These are phyloP conservation scores for Sphaeridia pumilis DNA, from an alignment of 2,888 invertebrate species.

Conservation along the genomic window DNA sequence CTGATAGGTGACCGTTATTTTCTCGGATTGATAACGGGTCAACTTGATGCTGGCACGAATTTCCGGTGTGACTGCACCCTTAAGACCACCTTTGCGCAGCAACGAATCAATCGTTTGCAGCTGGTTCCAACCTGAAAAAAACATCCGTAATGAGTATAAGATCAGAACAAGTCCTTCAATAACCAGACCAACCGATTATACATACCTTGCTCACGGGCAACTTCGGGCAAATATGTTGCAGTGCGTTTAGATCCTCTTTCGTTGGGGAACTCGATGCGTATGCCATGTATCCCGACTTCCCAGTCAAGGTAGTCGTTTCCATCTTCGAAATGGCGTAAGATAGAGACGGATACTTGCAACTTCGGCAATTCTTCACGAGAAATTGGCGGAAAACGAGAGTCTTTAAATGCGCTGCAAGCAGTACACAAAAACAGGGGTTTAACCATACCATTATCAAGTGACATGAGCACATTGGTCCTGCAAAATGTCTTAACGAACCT, in stretches of 20 bases:
- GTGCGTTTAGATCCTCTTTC: slow-evolving; percentile 88
- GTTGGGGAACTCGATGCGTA: slow-evolving; percentile 91
- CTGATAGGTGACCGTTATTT: slow-evolving; percentile 70
- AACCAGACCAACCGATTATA: not conserved
- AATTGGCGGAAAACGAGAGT: slow-evolving; percentile 92
- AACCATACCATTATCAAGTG: too few relatives aligned
- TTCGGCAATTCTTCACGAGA: slow-evolving; percentile 84
- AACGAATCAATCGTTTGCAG: slow-evolving; percentile 96
- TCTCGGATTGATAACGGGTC: slow-evolving; percentile 93
- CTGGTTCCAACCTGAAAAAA: slow-evolving; percentile 85
- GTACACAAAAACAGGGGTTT: too few relatives aligned
- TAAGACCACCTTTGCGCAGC: slow-evolving; percentile 92
- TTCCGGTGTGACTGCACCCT: slow-evolving; percentile 77
- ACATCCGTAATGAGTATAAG: not conserved
- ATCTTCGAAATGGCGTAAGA: slow-evolving; percentile 92
- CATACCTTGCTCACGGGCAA: slow-evolving; percentile 91
- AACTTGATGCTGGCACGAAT: slow-evolving; percentile 79
- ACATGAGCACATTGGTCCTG: too few relatives aligned
- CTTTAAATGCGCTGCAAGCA: slow-evolving; percentile 85
- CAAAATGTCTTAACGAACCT: slow-evolving; percentile 43
- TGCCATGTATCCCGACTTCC: slow-evolving; percentile 94
- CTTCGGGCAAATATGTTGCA: slow-evolving; percentile 97
- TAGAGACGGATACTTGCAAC: slow-evolving; percentile 88
- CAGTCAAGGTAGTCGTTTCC: slow-evolving; percentile 91
- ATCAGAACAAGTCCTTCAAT: not conserved